These are phyloP conservation scores for Phenganax marumi DNA, from an alignment of 92 coral and sea anemone species.

Conservation along the genomic window DNA sequence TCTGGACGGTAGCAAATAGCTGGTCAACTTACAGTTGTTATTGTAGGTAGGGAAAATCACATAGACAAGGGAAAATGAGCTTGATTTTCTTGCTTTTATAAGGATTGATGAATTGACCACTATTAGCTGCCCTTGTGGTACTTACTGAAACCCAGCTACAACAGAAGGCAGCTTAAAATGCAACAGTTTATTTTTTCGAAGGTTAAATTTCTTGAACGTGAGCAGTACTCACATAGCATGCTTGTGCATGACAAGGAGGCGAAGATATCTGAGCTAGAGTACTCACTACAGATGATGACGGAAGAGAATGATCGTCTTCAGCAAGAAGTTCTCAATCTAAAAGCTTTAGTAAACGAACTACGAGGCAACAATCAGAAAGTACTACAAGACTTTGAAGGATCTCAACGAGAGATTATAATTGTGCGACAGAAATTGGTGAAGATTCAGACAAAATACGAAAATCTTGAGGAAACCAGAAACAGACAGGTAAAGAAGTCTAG, in stretches of 20 bases:
- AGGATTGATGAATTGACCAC: too few species aligned
- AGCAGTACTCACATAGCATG: slow-evolving; percentile 61
- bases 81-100: too few species aligned
- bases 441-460: slow-evolving; percentile 61
- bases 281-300: slow-evolving; percentile 56
- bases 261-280: slow-evolving; percentile 54
- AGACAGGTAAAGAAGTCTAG: slow-evolving; percentile 39
- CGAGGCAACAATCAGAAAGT: slow-evolving; percentile 57
- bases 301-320: slow-evolving; percentile 62
- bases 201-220: slow-evolving; percentile 59
- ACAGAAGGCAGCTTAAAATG: too few species aligned
- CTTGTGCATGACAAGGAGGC: slow-evolving; percentile 59
- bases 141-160: too few species aligned
- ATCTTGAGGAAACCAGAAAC: slow-evolving; percentile 59
- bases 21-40: slow-evolving; percentile 41
- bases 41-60: too few species aligned
- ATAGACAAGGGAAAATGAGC: too few species aligned
- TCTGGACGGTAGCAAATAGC: slow-evolving; percentile 51
- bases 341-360: slow-evolving; percentile 44
- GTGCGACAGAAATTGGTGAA: slow-evolving; percentile 56
- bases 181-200: slow-evolving; percentile 54
- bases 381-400: slow-evolving; percentile 48
- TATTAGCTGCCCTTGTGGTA: too few species aligned
- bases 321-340: slow-evolving; percentile 63
- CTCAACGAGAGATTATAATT: slow-evolving; percentile 55